Base-by-base conservation (phyloP, 2,888 invertebrate genomes). In the Apamea anceps region DNA sequence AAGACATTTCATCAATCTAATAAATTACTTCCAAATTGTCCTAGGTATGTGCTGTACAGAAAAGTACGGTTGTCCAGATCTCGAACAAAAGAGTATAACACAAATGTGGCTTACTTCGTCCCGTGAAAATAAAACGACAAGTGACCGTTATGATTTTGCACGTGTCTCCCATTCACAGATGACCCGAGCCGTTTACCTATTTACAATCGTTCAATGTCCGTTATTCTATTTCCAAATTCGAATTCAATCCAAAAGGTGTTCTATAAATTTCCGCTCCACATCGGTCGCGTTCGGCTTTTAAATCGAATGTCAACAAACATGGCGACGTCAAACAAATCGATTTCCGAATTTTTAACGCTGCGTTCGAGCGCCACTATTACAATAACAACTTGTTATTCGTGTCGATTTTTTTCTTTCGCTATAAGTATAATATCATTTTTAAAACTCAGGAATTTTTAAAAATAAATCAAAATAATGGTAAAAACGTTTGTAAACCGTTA, bases 291-390 rank as follows among this genome's bases (percentile, higher is more conserved):
- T 92, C 91, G 91, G 87, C 88, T 91, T 91, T 92, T 90, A 91
- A 91, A 91, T 92, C 91, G 92, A 95, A 95, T 93, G 94, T 95
- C 95, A 95, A 95, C 95, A 95, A 95, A 94, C 92, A 93, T 92
- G 93, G 91, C 93, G 93, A 89, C 92, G 92, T 91, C 93, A 92
- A 92, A 91, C 89, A 92, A 95, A 94, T 94, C 94, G 92, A 94
- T 95, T 95, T 94, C 91, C 91, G 92, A 94, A 95, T 93, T 93
- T 92, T 91, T 85, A 91, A 94, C 94, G 92, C 91, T 91, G 91
- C 90, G 90, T 91, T 91, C 82, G 85, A 91, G 83, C 84, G 86
- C 86, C 83, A 77, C 86, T 82, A 85, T 87, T 88, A 89, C 87
- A 91, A 87, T 88, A 88, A 89, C 89, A 87, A 88, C 85, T 88